phyloP scores from a whole-genome alignment of 2,888 invertebrate genomes.

The Nasonia oneida region DNA sequence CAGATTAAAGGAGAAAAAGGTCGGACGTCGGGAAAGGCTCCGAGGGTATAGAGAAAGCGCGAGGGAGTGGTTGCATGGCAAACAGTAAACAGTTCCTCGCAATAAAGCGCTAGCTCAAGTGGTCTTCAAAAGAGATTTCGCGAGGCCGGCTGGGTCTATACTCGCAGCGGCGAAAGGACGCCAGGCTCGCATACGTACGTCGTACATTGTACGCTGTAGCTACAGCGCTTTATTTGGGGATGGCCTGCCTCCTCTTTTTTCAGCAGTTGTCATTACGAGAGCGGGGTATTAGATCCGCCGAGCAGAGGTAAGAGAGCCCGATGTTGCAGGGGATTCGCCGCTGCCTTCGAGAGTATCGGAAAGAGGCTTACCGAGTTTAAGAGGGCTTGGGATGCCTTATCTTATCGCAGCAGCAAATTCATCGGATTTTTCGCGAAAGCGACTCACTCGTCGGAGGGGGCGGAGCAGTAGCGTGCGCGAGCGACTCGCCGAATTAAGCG shows the following conservation, averaged over 20 bases:
- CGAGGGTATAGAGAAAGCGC: neutral
- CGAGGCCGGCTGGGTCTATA: neutral
- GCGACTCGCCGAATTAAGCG: no score
- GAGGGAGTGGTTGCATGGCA: slow-evolving; percentile 39
- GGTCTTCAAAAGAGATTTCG: slow-evolving; percentile 50
- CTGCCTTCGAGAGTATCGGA: neutral
- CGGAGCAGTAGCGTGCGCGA: no score
- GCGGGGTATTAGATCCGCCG: neutral
- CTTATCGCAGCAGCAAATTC: neutral
- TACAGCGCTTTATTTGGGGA: neutral
- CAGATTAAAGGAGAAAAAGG: slow-evolving; percentile 10
- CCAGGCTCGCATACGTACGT: neutral
- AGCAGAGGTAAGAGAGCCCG: neutral
- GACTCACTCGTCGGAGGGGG: no score
- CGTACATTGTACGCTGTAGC: neutral
- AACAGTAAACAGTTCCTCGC: slow-evolving; percentile 52
- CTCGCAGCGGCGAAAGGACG: neutral
- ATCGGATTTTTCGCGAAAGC: neutral
- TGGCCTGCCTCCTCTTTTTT: neutral
- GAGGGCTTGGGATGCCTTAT: neutral
- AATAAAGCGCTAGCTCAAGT: slow-evolving; percentile 57
- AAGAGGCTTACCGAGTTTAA: slow-evolving; percentile 1
- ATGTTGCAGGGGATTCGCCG: neutral
- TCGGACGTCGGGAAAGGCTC: neutral
- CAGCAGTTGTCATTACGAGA: neutral